phyloP scores from a whole-genome alignment of 2,113 vertebrate genomes.

The Phalacrocorax carbo region DNA sequence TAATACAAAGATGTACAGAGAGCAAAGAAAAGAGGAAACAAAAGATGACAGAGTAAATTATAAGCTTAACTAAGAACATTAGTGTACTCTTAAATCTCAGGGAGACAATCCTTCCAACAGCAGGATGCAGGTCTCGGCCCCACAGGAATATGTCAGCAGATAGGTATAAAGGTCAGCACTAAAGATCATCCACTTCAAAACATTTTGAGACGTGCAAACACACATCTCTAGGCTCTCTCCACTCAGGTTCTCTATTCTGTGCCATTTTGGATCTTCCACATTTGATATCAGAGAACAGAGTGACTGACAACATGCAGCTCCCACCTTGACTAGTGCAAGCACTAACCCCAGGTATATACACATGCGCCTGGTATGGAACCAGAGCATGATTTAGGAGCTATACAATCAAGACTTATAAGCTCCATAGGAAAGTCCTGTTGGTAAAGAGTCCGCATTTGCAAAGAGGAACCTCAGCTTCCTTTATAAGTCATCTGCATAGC shows the following conservation, averaged over 20 bases:
- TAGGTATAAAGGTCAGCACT: background rate
- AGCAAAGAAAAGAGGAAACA: background rate
- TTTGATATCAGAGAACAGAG: background rate
- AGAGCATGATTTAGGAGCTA: background rate
- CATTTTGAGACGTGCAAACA: background rate
- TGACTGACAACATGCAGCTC: background rate
- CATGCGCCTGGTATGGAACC: background rate
- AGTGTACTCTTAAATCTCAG: background rate
- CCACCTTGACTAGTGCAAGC: background rate
- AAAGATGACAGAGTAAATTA: conserved; percentile 33
- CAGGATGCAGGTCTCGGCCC: background rate
- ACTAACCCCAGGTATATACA: background rate
- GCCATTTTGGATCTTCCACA: background rate
- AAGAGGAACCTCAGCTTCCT: background rate
- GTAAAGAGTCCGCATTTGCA: background rate
- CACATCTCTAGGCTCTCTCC: background rate
- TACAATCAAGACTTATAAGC: background rate
- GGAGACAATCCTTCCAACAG: background rate
- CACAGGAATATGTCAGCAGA: background rate
- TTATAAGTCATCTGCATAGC: background rate
- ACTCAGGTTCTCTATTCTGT: background rate
- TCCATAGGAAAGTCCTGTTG: background rate
- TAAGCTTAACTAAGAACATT: background rate
- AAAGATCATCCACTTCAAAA: background rate
- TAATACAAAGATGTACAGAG: conserved; percentile 21